phyloP scores from a whole-genome alignment of 37 sponge, comb jelly and placozoan genomes.

The Petrosia ficiformis region DNA sequence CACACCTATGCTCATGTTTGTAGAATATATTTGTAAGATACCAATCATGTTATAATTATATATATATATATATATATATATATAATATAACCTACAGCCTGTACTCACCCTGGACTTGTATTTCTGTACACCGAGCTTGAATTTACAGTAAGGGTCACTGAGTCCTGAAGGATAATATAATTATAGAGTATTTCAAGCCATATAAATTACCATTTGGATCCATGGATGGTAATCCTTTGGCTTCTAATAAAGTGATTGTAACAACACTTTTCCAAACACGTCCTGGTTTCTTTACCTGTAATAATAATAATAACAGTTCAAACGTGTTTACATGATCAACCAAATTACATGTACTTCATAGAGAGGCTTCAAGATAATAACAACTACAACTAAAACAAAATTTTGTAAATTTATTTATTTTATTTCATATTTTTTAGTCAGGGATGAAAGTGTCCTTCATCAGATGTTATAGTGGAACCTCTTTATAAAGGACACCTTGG shows the following conservation, averaged over 20 bases:
- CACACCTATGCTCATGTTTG: background rate
- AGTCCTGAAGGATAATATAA: conserved; percentile 25
- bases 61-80: background rate
- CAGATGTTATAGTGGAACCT: too few species aligned
- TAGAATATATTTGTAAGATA: background rate
- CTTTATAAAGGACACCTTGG: too few species aligned
- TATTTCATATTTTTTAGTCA: too few species aligned
- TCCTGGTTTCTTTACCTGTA: too few species aligned
- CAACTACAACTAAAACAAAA: too few species aligned
- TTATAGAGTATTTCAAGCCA: background rate
- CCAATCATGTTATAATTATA: background rate
- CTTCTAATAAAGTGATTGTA: conserved; percentile 69
- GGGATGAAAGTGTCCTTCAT: too few species aligned
- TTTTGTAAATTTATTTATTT: too few species aligned
- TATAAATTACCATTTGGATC: conserved; percentile 77
- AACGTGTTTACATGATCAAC: too few species aligned
- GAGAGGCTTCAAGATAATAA: too few species aligned
- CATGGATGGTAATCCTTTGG: conserved; percentile 71
- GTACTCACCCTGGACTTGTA: conserved; percentile 76
- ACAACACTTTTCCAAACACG: conserved; percentile 59
- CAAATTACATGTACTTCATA: too few species aligned
- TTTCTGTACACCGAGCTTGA: conserved; percentile 79
- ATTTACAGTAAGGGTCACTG: conserved; percentile 95
- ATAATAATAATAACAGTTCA: too few species aligned
- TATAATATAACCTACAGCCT: background rate